These are phyloP conservation scores for Acleris cristana DNA, from an alignment of 2,888 invertebrate genomes.

Conservation along the genomic window DNA sequence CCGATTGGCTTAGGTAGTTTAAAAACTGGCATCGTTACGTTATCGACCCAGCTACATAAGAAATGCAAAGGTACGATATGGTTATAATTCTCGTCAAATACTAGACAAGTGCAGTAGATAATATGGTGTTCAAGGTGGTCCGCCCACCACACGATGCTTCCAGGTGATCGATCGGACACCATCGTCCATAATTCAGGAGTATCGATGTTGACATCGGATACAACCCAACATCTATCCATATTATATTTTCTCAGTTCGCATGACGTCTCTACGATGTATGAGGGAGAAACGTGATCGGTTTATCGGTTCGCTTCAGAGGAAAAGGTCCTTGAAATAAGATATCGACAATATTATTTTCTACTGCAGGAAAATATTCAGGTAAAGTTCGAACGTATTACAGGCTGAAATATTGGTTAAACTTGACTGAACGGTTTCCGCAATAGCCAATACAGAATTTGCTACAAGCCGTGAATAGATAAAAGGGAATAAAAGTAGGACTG, in stretches of 20 bases:
- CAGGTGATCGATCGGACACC: conserved; percentile 51
- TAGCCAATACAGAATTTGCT: conserved; percentile 1
- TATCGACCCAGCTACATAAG: too few relatives aligned
- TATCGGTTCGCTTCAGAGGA: conserved; percentile 33
- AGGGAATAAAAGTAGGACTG: too few relatives aligned
- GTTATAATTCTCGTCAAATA: too few relatives aligned
- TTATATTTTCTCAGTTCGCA: conserved; percentile 32
- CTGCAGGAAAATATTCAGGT: conserved; percentile 30
- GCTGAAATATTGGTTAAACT: conserved; percentile 10
- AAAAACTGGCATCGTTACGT: too few relatives aligned
- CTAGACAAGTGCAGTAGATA: conserved; percentile 5
- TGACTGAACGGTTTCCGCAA: conserved; percentile 9
- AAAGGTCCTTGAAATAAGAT: conserved; percentile 33
- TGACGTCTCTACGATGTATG: conserved; percentile 35
- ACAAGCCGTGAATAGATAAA: neutral
- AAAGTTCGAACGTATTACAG: conserved; percentile 22
- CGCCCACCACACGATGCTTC: conserved; percentile 26
- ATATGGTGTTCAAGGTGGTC: conserved; percentile 36
- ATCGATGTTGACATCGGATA: conserved; percentile 51
- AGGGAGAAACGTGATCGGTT: conserved; percentile 38
- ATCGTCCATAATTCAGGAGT: conserved; percentile 55
- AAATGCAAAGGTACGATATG: too few relatives aligned
- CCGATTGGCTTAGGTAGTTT: too few relatives aligned
- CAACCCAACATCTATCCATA: conserved; percentile 40
- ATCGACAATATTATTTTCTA: conserved; percentile 33